phyloP scores from a whole-genome alignment of 1,140 invertebrate species.

The Drosophila guanche region DNA sequence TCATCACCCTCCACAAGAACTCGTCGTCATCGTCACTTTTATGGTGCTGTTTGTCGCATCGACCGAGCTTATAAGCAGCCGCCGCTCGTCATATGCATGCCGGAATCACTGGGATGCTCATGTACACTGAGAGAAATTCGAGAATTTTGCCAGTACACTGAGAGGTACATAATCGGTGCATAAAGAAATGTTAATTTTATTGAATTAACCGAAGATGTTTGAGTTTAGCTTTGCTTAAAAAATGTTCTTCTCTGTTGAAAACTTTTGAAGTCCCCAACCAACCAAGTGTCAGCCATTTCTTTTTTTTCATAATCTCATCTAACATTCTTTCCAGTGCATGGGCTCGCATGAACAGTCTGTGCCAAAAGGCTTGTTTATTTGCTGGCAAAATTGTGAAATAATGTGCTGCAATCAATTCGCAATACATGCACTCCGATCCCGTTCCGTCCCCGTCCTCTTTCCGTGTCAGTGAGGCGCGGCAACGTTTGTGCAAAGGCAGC shows the following conservation, averaged over 20 bases:
- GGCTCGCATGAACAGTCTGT: constrained; percentile 12
- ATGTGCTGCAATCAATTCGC: constrained; percentile 78
- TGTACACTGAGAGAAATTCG: constrained; percentile 1
- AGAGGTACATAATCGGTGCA: too few species aligned
- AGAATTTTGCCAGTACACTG: background rate
- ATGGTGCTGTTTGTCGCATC: constrained; percentile 60
- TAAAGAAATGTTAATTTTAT: too few species aligned
- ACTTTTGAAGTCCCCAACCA: too few species aligned
- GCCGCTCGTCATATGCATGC: constrained; percentile 41
- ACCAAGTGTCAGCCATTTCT: too few species aligned
- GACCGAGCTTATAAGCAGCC: constrained; percentile 49
- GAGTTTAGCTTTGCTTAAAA: too few species aligned
- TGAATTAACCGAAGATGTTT: too few species aligned
- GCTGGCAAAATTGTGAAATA: constrained; percentile 79
- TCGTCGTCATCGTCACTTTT: constrained; percentile 43
- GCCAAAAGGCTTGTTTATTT: constrained; percentile 64
- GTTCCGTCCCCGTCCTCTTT: background rate
- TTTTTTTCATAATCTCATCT: background rate
- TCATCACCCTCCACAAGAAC: constrained; percentile 12
- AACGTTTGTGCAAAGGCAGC: background rate
- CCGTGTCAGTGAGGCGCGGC: background rate
- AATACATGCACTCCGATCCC: constrained; percentile 52
- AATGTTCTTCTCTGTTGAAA: too few species aligned
- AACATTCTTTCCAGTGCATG: constrained; percentile 3
- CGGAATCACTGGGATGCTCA: background rate